Conservation (phyloP, 2,888 invertebrate genomes). For the Oligia fasciuncula region DNA sequence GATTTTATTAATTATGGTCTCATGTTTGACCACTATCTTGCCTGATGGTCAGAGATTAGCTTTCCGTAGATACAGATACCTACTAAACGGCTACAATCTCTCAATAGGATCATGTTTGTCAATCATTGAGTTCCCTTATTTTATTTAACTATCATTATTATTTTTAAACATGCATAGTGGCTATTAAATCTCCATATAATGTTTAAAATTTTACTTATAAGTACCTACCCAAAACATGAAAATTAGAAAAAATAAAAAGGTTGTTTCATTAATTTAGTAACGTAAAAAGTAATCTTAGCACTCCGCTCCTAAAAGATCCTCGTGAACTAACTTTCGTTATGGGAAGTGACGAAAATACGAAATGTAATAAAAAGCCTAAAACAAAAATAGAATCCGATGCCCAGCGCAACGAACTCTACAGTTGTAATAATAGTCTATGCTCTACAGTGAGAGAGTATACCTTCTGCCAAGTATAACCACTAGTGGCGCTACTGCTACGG, state of each 20-base stretch:
- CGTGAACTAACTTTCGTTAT: background rate
- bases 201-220: conserved; percentile 30
- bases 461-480: background rate
- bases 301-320: background rate
- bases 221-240: conserved; percentile 43
- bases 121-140: conserved; percentile 38
- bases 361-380: background rate
- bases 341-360: no score
- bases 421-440: no score
- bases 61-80: conserved; percentile 4
- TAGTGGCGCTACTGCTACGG: background rate
- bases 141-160: conserved; percentile 38
- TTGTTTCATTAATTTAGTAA: conserved; percentile 27
- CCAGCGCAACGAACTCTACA: background rate
- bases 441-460: background rate
- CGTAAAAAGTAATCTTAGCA: background rate
- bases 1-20: conserved; percentile 28
- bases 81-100: conserved; percentile 18
- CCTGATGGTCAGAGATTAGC: conserved; percentile 9
- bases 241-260: conserved; percentile 12
- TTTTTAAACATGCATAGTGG: conserved; percentile 46
- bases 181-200: conserved; percentile 39
- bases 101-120: conserved; percentile 26
- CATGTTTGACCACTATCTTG: conserved; percentile 1
- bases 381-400: background rate